A percentile compares a stretch with the other conserved stretches of the same genome.
phyloP scores from a whole-genome alignment of 1,140 invertebrate species.

The Druon quercuslanigerum region DNA sequence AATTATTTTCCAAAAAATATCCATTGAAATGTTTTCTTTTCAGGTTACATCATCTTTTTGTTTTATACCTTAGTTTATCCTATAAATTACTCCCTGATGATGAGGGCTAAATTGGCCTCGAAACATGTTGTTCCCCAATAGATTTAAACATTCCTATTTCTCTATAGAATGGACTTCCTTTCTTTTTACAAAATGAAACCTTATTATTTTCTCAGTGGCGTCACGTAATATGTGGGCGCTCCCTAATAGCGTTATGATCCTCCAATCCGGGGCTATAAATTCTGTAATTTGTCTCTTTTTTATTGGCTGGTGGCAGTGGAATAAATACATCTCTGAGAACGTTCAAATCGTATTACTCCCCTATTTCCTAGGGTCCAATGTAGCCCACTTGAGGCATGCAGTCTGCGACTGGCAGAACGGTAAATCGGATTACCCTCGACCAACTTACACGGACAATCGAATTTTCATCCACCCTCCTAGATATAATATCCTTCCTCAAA shows the following conservation, averaged over 20 bases:
- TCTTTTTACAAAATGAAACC: too few relatives aligned
- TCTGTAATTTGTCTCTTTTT: conserved; percentile 5
- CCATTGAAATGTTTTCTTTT: too few relatives aligned
- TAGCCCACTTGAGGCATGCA: conserved; percentile 15
- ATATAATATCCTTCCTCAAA: not conserved
- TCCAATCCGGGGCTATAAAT: not conserved
- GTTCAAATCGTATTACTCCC: conserved; percentile 40
- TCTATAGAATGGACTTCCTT: too few relatives aligned
- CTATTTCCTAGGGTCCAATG: conserved; percentile 31
- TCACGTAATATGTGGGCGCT: too few relatives aligned
- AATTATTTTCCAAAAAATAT: too few relatives aligned
- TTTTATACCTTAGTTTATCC: too few relatives aligned
- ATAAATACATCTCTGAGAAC: conserved; percentile 35
- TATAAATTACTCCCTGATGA: too few relatives aligned
- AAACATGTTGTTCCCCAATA: too few relatives aligned
- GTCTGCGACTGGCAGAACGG: conserved; percentile 24
- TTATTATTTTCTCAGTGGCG: too few relatives aligned
- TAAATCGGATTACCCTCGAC: conserved; percentile 27
- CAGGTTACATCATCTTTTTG: too few relatives aligned
- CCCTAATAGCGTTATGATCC: not conserved
- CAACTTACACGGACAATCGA: conserved; percentile 26
- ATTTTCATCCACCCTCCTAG: conserved; percentile 2
- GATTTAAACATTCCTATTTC: too few relatives aligned
- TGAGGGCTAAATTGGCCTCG: too few relatives aligned
- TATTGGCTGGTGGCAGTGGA: not conserved